phyloP scores from a whole-genome alignment of 2,888 invertebrate species.

The Exephanes ischioxanthus region DNA sequence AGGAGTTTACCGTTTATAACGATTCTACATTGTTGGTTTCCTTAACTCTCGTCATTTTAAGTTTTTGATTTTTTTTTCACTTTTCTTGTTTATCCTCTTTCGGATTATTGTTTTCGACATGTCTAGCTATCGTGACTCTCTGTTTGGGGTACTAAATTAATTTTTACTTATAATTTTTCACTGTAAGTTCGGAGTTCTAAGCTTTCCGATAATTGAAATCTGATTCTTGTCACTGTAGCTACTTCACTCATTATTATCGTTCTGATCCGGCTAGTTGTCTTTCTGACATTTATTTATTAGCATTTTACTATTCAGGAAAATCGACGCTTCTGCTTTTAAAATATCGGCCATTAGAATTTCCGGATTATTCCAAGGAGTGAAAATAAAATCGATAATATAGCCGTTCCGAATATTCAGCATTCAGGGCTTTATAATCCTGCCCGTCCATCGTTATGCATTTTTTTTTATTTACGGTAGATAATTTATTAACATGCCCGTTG shows the following conservation, averaged over 20 bases:
- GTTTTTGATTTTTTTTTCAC: constrained; percentile 1
- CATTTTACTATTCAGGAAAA: background rate
- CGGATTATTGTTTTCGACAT: background rate
- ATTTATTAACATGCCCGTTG: background rate
- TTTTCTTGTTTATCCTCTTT: background rate
- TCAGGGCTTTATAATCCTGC: background rate
- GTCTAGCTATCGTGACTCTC: background rate
- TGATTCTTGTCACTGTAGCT: background rate
- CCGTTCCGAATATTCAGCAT: background rate
- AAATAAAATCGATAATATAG: background rate
- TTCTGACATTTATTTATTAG: background rate
- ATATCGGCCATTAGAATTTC: background rate
- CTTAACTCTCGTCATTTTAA: background rate
- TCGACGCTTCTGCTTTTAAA: background rate
- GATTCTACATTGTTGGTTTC: background rate
- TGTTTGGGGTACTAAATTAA: background rate
- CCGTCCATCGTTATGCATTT: background rate
- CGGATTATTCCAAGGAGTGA: background rate
- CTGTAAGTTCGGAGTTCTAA: background rate
- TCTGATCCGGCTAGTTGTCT: background rate
- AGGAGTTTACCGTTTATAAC: too few relatives aligned
- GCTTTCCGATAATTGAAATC: background rate
- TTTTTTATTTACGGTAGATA: background rate
- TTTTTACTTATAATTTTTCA: background rate
- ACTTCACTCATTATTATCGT: background rate